Evolutionary conservation across 2,888 invertebrate genomes (phyloP).

Genomic region (Drosophila fungiperda): DNA sequence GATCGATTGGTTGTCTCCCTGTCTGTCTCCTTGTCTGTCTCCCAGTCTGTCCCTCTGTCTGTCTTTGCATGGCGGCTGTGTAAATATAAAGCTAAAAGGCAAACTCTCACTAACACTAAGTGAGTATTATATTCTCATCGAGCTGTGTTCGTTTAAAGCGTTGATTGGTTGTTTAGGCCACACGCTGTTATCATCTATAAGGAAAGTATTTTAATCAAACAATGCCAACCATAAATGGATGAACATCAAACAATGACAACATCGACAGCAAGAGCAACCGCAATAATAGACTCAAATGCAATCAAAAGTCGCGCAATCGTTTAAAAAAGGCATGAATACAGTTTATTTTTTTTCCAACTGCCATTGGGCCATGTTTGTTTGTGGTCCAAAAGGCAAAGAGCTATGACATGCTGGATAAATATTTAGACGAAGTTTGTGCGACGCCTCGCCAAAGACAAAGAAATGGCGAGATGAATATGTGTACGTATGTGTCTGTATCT

Average conservation of each 20-base stretch:
- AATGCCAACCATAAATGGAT: constrained; percentile 59
- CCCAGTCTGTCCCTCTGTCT: background rate
- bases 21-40: background rate
- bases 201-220: constrained; percentile 17
- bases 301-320: constrained; percentile 27
- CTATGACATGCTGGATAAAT: constrained; percentile 42
- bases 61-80: constrained; percentile 5
- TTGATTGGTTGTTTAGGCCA: constrained; percentile 47
- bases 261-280: constrained; percentile 21
- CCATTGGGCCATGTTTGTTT: constrained; percentile 13
- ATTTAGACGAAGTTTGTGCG: constrained; percentile 45
- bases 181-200: constrained; percentile 22
- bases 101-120: constrained; percentile 14
- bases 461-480: constrained; percentile 15
- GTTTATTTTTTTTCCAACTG: constrained; percentile 22
- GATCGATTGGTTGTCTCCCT: constrained; percentile 45
- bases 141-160: constrained; percentile 2
- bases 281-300: constrained; percentile 39
- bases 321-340: constrained; percentile 20
- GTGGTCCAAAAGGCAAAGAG: constrained; percentile 16
- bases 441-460: constrained; percentile 28
- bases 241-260: constrained; percentile 37
- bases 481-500: background rate
- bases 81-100: constrained; percentile 4
- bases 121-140: constrained; percentile 10